Evolutionary conservation across 2,888 invertebrate species (phyloP).

Genomic region (Piscicola geometra): DNA sequence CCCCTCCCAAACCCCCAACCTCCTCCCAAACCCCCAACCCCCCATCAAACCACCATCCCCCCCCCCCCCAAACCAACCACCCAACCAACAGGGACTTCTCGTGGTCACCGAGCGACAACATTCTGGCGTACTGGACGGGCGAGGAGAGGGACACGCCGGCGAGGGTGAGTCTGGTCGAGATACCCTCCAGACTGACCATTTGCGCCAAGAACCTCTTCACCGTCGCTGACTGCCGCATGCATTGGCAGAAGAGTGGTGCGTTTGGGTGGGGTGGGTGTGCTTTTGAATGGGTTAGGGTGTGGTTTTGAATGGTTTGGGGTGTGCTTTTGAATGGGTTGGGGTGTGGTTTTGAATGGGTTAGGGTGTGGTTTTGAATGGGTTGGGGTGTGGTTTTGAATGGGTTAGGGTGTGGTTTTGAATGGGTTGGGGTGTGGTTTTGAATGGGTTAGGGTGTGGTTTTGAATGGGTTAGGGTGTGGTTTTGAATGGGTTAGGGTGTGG

Average conservation of each 20-base stretch:
- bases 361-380: too few species aligned
- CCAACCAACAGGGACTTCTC: conserved; percentile 71
- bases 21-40: neutral
- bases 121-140: conserved; percentile 95
- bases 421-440: too few species aligned
- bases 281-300: too few species aligned
- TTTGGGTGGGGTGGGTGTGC: too few species aligned
- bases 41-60: neutral
- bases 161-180: conserved; percentile 82
- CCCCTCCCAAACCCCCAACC: neutral
- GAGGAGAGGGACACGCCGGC: conserved; percentile 90
- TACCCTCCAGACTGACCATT: conserved; percentile 65
- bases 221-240: conserved; percentile 94
- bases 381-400: too few species aligned
- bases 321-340: neutral
- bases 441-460: too few species aligned
- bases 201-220: conserved; percentile 93
- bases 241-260: conserved; percentile 97
- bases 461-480: too few species aligned
- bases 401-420: too few species aligned
- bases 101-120: conserved; percentile 96
- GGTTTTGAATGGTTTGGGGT: neutral
- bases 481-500: too few species aligned
- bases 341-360: too few species aligned
- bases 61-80: neutral